phyloP scores from a whole-genome alignment of 2,113 vertebrate genomes.

The Gambusia holbrooki region DNA sequence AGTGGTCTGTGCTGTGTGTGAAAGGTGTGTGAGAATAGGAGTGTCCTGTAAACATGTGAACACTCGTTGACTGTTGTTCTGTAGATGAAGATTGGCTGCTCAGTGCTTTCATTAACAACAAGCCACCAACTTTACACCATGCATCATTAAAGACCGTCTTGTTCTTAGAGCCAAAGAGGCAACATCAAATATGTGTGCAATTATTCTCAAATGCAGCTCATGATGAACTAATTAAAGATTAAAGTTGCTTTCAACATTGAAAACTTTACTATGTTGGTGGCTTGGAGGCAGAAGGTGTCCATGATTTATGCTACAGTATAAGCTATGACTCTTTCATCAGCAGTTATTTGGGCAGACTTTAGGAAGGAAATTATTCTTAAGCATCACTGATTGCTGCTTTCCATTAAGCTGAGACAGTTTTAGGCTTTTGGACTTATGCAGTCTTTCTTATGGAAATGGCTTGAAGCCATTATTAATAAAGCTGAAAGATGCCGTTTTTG shows the following conservation, averaged over 20 bases:
- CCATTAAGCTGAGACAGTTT: not conserved
- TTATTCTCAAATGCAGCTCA: not conserved
- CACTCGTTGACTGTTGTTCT: no score
- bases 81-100: no score
- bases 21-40: no score
- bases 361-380: not conserved
- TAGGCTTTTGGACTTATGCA: not conserved
- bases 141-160: not conserved
- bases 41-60: no score
- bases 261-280: not conserved
- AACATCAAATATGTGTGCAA: not conserved
- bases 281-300: no score
- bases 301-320: no score
- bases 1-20: no score
- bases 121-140: not conserved
- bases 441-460: no score
- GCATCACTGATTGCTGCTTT: not conserved
- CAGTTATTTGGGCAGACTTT: no score
- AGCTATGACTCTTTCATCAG: no score
- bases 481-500: no score
- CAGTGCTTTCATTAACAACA: not conserved
- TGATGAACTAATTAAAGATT: not conserved
- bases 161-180: not conserved
- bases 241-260: not conserved
- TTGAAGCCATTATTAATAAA: not conserved